Evolutionary conservation across 1,140 invertebrate species (phyloP).

Genomic region (Camponotus vicinus): DNA sequence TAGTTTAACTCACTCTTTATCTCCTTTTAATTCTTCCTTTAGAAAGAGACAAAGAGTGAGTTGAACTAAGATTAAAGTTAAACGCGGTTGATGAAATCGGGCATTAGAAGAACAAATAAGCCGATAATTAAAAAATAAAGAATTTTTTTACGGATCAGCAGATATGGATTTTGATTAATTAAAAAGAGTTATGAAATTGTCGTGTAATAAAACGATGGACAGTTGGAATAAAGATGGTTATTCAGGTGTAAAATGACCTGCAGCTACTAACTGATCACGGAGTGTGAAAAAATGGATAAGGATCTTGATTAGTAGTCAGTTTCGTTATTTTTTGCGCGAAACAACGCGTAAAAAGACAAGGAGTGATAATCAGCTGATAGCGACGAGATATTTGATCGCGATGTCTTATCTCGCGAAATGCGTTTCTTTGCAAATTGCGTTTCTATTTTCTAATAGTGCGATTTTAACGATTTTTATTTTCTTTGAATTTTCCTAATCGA

Average conservation of each 20-base stretch:
- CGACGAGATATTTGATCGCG: neutral
- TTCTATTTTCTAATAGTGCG: neutral
- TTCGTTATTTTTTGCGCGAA: slow-evolving; percentile 28
- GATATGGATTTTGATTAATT: neutral
- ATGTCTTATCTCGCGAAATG: slow-evolving; percentile 13
- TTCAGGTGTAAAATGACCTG: slow-evolving; percentile 22
- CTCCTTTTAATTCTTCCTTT: no score
- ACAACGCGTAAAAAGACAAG: slow-evolving; percentile 29
- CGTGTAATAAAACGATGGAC: neutral
- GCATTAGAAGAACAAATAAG: neutral
- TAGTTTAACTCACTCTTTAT: no score
- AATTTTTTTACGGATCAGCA: neutral
- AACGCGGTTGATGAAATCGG: no score
- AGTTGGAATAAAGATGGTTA: slow-evolving; percentile 6
- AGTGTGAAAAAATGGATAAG: slow-evolving; percentile 24
- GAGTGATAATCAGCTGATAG: slow-evolving; percentile 26
- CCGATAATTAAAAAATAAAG: neutral
- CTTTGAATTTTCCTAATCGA: slow-evolving; percentile 26
- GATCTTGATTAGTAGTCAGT: slow-evolving; percentile 2
- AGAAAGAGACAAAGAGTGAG: no score
- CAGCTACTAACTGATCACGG: neutral
- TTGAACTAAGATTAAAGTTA: no score
- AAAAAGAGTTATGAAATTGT: neutral
- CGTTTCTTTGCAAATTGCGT: neutral
- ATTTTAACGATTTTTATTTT: neutral